Conservation (phyloP, 2,113 vertebrate genomes). For the Elanus axillaris region DNA sequence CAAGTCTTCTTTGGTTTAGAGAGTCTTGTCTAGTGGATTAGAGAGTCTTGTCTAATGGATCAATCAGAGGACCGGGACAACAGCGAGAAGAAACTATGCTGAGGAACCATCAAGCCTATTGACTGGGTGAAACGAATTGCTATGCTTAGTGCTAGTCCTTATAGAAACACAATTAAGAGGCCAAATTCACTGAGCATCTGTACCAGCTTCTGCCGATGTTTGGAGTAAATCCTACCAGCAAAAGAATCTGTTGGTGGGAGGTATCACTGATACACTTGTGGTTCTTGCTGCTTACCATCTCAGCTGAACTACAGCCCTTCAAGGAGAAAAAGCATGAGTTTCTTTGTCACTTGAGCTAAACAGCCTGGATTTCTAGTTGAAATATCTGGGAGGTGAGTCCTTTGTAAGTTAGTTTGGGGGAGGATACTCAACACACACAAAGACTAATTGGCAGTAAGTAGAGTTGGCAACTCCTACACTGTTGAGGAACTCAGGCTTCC, state of each 20-base stretch:
- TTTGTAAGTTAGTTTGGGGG: conserved; percentile 23
- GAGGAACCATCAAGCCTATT: neutral
- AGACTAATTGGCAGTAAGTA: conserved; percentile 39
- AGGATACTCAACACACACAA: conserved; percentile 31
- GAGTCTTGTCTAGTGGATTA: too few species aligned
- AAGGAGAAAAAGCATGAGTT: neutral
- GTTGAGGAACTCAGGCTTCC: neutral
- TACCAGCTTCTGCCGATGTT: neutral
- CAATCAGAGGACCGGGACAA: neutral
- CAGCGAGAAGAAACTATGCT: neutral
- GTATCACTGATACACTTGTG: neutral
- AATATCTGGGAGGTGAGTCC: neutral
- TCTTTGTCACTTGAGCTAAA: neutral
- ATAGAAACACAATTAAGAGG: neutral
- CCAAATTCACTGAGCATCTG: neutral
- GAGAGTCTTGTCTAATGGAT: neutral
- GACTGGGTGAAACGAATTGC: neutral
- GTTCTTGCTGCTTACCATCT: neutral
- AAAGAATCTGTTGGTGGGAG: neutral
- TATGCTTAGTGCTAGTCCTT: neutral
- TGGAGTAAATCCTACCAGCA: neutral
- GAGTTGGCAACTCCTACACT: conserved; percentile 9
- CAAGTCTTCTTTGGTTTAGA: neutral
- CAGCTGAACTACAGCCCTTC: neutral
- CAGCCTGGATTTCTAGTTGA: neutral